phyloP scores from a whole-genome alignment of 2,113 vertebrate genomes.

The Mugil cephalus region DNA sequence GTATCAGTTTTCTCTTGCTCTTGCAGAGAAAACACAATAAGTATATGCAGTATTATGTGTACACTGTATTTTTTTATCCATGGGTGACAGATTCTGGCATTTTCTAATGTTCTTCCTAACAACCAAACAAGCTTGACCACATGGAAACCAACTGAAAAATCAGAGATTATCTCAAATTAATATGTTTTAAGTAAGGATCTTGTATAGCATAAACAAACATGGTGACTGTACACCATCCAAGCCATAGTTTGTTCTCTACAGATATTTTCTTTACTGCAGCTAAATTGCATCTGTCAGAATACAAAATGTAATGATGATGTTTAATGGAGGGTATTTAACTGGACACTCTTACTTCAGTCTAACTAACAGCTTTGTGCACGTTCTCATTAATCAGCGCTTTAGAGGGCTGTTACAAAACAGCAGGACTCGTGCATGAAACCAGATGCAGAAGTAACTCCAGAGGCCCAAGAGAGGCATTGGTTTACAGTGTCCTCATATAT shows the following conservation, averaged over 20 bases:
- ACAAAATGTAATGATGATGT: neutral
- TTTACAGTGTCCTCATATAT: conserved; percentile 52
- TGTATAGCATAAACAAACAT: no score
- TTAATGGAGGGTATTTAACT: neutral
- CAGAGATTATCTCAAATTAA: no score
- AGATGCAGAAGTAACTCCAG: conserved; percentile 53
- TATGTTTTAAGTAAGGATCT: no score
- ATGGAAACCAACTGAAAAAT: no score
- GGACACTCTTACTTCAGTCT: neutral
- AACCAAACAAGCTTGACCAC: no score
- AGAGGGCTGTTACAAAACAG: conserved; percentile 30
- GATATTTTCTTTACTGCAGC: neutral
- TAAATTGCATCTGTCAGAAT: neutral
- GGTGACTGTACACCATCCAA: no score
- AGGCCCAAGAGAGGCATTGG: conserved; percentile 52
- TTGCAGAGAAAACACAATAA: no score
- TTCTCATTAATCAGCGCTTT: conserved; percentile 32
- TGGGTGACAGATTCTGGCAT: no score
- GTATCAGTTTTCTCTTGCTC: no score
- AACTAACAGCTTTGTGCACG: conserved; percentile 10
- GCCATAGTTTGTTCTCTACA: neutral
- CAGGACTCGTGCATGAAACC: conserved; percentile 28
- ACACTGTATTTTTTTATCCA: no score
- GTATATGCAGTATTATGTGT: no score
- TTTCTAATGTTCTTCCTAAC: no score